These are phyloP conservation scores for Blomia tropicalis DNA, from an alignment of 2,888 invertebrate genomes.

Conservation along the genomic window DNA sequence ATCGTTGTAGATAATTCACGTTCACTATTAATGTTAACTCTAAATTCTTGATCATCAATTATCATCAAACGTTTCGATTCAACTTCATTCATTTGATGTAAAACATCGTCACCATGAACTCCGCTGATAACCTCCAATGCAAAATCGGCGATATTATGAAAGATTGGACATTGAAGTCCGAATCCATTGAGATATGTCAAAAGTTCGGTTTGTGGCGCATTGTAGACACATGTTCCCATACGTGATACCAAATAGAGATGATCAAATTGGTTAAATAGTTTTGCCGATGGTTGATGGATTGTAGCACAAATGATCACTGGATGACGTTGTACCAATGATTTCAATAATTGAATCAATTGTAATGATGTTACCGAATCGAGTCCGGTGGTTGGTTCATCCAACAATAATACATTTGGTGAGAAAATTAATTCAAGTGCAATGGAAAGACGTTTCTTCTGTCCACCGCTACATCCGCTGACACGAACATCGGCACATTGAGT, in stretches of 20 bases:
- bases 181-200: not conserved
- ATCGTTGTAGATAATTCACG: not conserved
- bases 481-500: slow-evolving; percentile 17
- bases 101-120: slow-evolving; percentile 19
- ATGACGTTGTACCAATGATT: slow-evolving; percentile 2
- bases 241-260: slow-evolving; percentile 19
- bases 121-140: slow-evolving; percentile 22
- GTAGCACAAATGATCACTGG: slow-evolving; percentile 21
- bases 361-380: slow-evolving; percentile 18
- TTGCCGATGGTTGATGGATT: slow-evolving; percentile 25
- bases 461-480: slow-evolving; percentile 10
- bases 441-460: slow-evolving; percentile 19
- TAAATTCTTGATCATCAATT: not conserved
- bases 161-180: slow-evolving; percentile 21
- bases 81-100: not conserved
- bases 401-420: slow-evolving; percentile 15
- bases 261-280: slow-evolving; percentile 19
- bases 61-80: not conserved
- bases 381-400: slow-evolving; percentile 24
- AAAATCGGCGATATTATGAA: slow-evolving; percentile 24
- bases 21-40: slow-evolving; percentile 1
- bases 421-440: slow-evolving; percentile 20
- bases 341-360: slow-evolving; percentile 20
- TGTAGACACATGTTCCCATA: slow-evolving; percentile 22
- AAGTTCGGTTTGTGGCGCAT: slow-evolving; percentile 15